Evolutionary conservation across 2,797 vertebrate species (phyloP).

Genomic region (Clamator glandarius): DNA sequence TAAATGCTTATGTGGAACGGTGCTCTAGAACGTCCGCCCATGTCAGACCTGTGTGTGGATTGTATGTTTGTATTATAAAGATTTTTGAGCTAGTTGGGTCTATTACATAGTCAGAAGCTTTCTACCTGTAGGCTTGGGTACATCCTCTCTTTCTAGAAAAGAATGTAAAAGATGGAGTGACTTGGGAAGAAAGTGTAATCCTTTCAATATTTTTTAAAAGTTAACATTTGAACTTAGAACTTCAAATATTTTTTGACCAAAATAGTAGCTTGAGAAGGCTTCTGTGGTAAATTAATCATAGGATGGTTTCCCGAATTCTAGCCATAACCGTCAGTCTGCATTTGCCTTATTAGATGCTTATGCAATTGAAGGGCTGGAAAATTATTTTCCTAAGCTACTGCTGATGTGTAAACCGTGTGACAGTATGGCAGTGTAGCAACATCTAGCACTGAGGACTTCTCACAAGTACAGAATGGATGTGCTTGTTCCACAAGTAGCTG

Average conservation of each 20-base stretch:
- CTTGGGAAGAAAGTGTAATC: background rate
- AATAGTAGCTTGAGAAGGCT: background rate
- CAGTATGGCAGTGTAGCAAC: background rate
- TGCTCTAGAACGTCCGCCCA: background rate
- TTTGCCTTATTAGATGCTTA: background rate
- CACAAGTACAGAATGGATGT: background rate
- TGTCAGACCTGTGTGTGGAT: background rate
- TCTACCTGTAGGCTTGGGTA: background rate
- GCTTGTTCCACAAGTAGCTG: background rate
- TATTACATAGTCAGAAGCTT: background rate
- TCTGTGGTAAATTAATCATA: background rate
- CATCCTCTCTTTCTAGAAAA: background rate
- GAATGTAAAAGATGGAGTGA: background rate
- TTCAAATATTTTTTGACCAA: background rate
- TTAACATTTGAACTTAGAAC: background rate
- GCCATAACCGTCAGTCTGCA: background rate
- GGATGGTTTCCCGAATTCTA: background rate
- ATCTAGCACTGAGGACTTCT: background rate
- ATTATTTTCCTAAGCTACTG: background rate
- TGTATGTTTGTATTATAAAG: background rate
- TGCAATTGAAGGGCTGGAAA: background rate
- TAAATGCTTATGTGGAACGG: background rate
- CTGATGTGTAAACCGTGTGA: rapidly evolving
- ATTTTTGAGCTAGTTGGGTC: background rate
- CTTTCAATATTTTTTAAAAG: background rate